Percentiles rank a stretch among this genome's conserved stretches.
Evolutionary conservation across 2,797 vertebrate genomes (phyloP).

Genomic region (Artibeus jamaicensis): DNA sequence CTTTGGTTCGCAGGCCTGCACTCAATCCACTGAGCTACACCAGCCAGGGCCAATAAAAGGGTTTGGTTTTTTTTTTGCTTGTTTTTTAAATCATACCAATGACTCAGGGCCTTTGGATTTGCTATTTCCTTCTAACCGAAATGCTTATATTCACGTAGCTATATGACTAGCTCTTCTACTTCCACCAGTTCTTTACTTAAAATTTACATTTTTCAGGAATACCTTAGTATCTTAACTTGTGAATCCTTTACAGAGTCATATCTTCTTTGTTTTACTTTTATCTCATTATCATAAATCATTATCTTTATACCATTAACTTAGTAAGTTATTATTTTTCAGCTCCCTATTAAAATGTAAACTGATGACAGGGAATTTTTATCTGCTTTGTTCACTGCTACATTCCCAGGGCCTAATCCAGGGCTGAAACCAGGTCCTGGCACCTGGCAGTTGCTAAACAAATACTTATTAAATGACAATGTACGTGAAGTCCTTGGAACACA

Average conservation of each 20-base stretch:
- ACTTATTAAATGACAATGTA: slow-evolving; percentile 2
- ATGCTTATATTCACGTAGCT: neutral
- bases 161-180: neutral
- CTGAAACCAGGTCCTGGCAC: neutral
- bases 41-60: neutral
- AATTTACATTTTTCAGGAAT: neutral
- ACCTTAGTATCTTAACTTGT: neutral
- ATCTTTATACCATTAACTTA: neutral
- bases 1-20: too few species aligned
- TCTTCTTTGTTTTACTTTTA: neutral
- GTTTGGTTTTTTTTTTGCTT: neutral
- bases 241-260: neutral
- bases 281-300: neutral
- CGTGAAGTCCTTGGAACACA: slow-evolving; percentile 24
- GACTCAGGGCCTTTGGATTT: neutral
- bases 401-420: neutral
- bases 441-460: neutral
- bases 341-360: slow-evolving; percentile 28
- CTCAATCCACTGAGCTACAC: too few species aligned
- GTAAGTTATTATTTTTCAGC: neutral
- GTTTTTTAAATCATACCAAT: neutral
- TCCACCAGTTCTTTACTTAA: neutral
- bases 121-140: neutral
- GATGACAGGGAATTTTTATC: neutral
- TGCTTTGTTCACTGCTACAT: neutral